A percentile compares a stretch with the other conserved stretches of the same genome.
These are phyloP conservation scores for Xanthia icteritia DNA, from an alignment of 2,888 invertebrate species.

Conservation along the genomic window DNA sequence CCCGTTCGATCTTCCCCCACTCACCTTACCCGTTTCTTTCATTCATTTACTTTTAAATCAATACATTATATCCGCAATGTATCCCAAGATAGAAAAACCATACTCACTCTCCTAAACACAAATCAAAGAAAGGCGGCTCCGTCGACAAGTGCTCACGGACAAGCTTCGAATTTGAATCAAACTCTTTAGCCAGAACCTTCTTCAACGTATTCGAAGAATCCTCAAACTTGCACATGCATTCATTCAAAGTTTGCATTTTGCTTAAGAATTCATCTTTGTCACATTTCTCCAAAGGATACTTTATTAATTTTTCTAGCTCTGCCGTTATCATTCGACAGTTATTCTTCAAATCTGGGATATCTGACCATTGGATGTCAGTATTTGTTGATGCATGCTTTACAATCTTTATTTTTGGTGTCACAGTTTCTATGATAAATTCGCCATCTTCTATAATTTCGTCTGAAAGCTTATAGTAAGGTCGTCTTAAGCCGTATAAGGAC, in stretches of 20 bases:
- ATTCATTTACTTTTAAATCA: too few relatives aligned
- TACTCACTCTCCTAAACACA: slow-evolving; percentile 84
- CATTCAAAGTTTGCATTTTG: slow-evolving; percentile 84
- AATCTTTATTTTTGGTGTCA: slow-evolving; percentile 82
- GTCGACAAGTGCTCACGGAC: slow-evolving; percentile 67
- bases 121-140: slow-evolving; percentile 76
- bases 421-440: slow-evolving; percentile 83
- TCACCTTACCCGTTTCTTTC: too few relatives aligned
- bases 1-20: too few relatives aligned
- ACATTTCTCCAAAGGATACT: slow-evolving; percentile 66
- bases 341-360: slow-evolving; percentile 76
- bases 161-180: slow-evolving; percentile 76
- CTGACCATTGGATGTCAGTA: slow-evolving; percentile 78
- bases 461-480: slow-evolving; percentile 79
- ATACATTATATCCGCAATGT: not conserved
- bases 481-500: slow-evolving; percentile 69
- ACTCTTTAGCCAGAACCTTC: slow-evolving; percentile 80
- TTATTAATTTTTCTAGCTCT: slow-evolving; percentile 78
- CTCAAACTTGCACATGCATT: slow-evolving; percentile 85
- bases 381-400: slow-evolving; percentile 80
- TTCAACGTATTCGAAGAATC: slow-evolving; percentile 84
- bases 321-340: slow-evolving; percentile 74
- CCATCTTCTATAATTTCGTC: slow-evolving; percentile 80
- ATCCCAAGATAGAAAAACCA: not conserved
- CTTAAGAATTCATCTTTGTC: slow-evolving; percentile 75